Conservation (phyloP, 2,113 vertebrate genomes). For the Pavo muticus region DNA sequence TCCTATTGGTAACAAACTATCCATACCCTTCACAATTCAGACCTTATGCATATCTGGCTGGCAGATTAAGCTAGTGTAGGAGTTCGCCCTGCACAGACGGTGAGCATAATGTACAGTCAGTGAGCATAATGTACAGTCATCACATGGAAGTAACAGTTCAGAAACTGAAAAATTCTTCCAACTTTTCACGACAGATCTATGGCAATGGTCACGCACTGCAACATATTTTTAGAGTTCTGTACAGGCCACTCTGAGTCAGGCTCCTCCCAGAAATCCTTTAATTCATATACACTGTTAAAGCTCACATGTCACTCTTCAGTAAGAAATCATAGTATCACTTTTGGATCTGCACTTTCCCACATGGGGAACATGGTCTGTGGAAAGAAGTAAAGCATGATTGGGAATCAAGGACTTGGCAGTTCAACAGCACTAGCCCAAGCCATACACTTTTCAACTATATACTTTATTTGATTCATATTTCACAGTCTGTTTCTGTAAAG, state of each 20-base stretch:
- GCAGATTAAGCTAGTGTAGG: conserved; percentile 6
- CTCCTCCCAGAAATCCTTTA: neutral
- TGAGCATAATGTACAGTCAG: conserved; percentile 31
- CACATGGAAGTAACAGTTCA: neutral
- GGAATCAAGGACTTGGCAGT: neutral
- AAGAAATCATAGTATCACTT: conserved; percentile 36
- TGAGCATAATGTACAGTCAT: conserved; percentile 28
- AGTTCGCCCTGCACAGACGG: conserved; percentile 35
- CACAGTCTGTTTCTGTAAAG: conserved; percentile 76
- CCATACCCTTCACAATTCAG: neutral
- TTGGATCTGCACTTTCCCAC: neutral
- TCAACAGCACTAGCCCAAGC: neutral
- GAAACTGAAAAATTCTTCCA: conserved; percentile 34
- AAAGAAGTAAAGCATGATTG: neutral
- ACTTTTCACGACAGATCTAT: conserved; percentile 43
- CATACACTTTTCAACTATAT: conserved; percentile 65
- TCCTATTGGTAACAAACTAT: conserved; percentile 15
- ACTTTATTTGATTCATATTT: conserved; percentile 78
- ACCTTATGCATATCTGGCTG: neutral
- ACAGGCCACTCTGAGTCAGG: neutral
- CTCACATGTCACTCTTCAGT: neutral
- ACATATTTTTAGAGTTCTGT: neutral
- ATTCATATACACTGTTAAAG: conserved; percentile 31
- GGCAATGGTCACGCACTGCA: conserved; percentile 18
- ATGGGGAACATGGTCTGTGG: neutral